Percentiles rank a stretch among this genome's conserved stretches.
phyloP scores from a whole-genome alignment of 2,797 vertebrate species.

The Pipistrellus pipistrellus region DNA sequence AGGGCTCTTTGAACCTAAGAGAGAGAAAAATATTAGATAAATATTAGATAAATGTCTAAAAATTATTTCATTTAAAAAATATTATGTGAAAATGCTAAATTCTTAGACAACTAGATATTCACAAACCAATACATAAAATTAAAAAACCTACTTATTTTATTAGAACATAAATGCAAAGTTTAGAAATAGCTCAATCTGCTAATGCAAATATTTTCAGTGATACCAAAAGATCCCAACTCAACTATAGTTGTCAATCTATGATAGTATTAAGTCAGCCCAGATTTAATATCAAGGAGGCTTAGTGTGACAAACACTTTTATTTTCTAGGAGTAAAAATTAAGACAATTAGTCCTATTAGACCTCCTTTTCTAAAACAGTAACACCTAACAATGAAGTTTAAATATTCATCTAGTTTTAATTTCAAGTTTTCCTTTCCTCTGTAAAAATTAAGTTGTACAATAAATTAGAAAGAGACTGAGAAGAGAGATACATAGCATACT shows the following conservation, averaged over 20 bases:
- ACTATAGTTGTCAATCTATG: neutral
- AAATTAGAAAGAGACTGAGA: neutral
- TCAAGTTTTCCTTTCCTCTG: neutral
- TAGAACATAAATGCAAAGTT: constrained; percentile 8
- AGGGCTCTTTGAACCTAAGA: constrained; percentile 93
- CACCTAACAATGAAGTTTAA: constrained; percentile 65
- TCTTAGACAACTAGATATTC: constrained; percentile 19
- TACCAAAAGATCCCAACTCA: constrained; percentile 17
- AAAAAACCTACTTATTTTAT: constrained; percentile 22
- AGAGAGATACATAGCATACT: constrained; percentile 89
- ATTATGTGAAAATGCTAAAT: constrained; percentile 49
- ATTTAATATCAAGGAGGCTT: neutral
- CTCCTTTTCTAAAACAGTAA: constrained; percentile 13
- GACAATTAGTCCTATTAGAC: neutral
- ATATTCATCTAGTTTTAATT: neutral
- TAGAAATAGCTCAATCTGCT: neutral
- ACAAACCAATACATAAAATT: constrained; percentile 23
- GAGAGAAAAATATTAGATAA: constrained; percentile 17
- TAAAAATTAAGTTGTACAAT: neutral
- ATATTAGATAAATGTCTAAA: neutral
- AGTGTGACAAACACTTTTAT: neutral
- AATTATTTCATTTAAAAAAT: constrained; percentile 8
- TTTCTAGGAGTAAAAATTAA: constrained; percentile 18
- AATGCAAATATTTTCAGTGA: constrained; percentile 29
- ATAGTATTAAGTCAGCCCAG: neutral